These are phyloP conservation scores for Rhamphomyia laevipes DNA, from an alignment of 2,888 invertebrate species.

Conservation along the genomic window DNA sequence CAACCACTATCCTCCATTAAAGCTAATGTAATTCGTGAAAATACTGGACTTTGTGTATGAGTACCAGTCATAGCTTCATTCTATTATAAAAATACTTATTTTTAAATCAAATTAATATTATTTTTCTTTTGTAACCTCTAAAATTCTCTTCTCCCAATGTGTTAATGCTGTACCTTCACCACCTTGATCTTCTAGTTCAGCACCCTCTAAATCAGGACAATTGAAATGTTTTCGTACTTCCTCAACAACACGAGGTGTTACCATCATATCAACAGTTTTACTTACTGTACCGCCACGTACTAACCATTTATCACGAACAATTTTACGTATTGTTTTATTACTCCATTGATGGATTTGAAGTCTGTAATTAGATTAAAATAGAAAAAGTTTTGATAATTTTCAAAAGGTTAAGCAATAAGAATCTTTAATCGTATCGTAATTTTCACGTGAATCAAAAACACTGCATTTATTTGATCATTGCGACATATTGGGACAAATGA, in stretches of 20 bases:
- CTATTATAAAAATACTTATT: constrained; percentile 37
- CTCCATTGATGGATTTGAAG: constrained; percentile 93
- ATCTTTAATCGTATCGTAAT: too few relatives aligned
- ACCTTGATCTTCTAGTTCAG: constrained; percentile 96
- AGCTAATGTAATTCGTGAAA: constrained; percentile 88
- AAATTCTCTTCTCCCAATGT: constrained; percentile 98
- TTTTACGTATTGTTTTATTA: constrained; percentile 66
- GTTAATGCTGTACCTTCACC: constrained; percentile 94
- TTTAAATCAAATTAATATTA: constrained; percentile 2
- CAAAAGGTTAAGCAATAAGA: too few relatives aligned
- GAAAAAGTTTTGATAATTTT: too few relatives aligned
- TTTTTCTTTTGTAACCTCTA: constrained; percentile 57
- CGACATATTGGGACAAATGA: too few relatives aligned
- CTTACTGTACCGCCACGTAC: constrained; percentile 63
- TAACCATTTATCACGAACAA: constrained; percentile 62
- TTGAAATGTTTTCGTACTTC: constrained; percentile 83
- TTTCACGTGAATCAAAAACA: too few relatives aligned
- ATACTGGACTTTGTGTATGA: constrained; percentile 95
- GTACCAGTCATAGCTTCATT: constrained; percentile 99
- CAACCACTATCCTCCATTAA: constrained; percentile 98
- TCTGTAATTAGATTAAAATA: constrained; percentile 46
- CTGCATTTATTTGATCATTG: too few relatives aligned
- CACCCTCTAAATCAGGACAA: constrained; percentile 80
- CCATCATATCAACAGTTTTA: constrained; percentile 71
- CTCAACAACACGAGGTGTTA: constrained; percentile 78